A percentile compares a stretch with the other conserved stretches of the same genome.
phyloP scores from a whole-genome alignment of 2,888 invertebrate genomes.

The Hesperia comma region DNA sequence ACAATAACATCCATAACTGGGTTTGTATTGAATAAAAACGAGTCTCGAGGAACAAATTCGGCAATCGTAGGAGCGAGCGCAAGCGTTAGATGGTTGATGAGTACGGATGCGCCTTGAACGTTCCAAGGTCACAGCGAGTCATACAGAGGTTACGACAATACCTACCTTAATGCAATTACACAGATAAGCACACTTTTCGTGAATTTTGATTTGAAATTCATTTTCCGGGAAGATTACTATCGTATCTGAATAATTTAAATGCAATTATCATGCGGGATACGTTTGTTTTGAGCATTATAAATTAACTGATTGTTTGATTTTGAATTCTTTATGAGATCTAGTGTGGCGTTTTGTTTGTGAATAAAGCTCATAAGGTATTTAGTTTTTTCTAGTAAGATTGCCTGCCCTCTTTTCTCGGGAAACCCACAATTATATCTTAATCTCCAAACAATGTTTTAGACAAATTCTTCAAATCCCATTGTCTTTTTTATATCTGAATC shows the following conservation, averaged over 20 bases:
- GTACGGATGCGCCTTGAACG: constrained; percentile 74
- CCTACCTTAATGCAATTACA: constrained; percentile 70
- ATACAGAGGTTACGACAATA: constrained; percentile 67
- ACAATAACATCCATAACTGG: constrained; percentile 26
- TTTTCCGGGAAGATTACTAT: constrained; percentile 55
- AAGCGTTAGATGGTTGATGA: constrained; percentile 55
- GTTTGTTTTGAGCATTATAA: neutral
- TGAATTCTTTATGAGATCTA: neutral
- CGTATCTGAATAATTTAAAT: constrained; percentile 32
- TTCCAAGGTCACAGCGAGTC: constrained; percentile 69
- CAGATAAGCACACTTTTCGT: constrained; percentile 65
- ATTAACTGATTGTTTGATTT: constrained; percentile 14
- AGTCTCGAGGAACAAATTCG: constrained; percentile 36
- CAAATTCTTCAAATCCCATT: too few species aligned
- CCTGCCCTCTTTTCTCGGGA: too few species aligned
- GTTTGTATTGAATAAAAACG: constrained; percentile 30
- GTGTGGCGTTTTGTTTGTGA: too few species aligned
- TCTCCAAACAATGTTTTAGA: too few species aligned
- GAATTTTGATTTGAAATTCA: constrained; percentile 55
- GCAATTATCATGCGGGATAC: constrained; percentile 32
- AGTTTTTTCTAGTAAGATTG: neutral
- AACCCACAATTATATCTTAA: too few species aligned
- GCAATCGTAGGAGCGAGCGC: constrained; percentile 44
- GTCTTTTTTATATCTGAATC: too few species aligned
- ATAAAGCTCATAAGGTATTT: too few species aligned